Base-by-base conservation (phyloP, 1,140 invertebrate species). In the Trypoxylus dichotomus region DNA sequence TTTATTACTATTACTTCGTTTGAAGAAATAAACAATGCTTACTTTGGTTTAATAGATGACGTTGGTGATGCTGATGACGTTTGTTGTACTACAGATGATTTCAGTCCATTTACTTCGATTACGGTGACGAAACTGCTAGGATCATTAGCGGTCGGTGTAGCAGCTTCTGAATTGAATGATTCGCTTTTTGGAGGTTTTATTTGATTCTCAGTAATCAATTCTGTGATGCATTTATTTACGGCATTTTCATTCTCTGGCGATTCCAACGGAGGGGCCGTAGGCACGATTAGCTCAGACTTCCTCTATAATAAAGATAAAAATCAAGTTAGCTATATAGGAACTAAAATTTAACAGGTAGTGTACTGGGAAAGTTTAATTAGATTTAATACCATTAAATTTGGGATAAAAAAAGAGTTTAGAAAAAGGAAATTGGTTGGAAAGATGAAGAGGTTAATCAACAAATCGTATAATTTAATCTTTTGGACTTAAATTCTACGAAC, bases 41-140 rank as follows among this genome's bases (percentile, higher is more conserved):
- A 85, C 85, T 85, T 84, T 76, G 84, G 85, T 83, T 84, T 85
- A 21, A 81, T 77, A 37, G 76, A 10, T 71, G 80, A 58, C 41
- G 79, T 73, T 68, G 82, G 76, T 76, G 80, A 74, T 43, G 79
- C 47, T 74, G 82, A 76, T n/a, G 29, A 24, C 10, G 32, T 37
- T 54, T 54, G 73, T 58, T 80, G 42, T 29, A 63, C 43, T 75
- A 83, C 79, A 74, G 85, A 84, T 82, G 85, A 84, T 87, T 89
- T 90, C 79, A 89, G 81, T 85, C 91, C 91, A 86, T 94, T 95
- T 2, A 96, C 94, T 90, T 95, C 93, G 79, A 96, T 96, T 72
- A 96, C 95, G 77, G 95, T 96, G 78, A 96, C 91, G 88, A 95
- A 96, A 87, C 94, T 94, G 85, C 92, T 91, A 84, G 88, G 90